Percentiles rank a stretch among this genome's conserved stretches.
phyloP scores from a whole-genome alignment of 2,113 vertebrate genomes.

The Marmota monax region DNA sequence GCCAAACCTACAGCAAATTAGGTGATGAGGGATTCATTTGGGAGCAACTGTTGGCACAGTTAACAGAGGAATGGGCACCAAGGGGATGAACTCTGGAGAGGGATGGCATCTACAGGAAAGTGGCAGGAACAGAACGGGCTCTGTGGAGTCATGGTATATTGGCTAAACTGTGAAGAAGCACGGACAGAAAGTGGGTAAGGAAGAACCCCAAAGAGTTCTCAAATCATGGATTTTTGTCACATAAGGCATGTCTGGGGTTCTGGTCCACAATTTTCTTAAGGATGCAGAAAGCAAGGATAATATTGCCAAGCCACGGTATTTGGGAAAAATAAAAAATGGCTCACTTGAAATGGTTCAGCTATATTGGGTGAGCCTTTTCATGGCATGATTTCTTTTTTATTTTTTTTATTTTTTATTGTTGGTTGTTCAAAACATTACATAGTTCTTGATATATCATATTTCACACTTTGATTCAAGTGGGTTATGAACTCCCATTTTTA shows the following conservation, averaged over 20 bases:
- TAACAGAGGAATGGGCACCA: background rate
- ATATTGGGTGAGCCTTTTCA: background rate
- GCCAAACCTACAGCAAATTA: background rate
- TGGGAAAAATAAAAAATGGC: background rate
- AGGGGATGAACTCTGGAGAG: background rate
- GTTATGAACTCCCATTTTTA: too few relatives aligned
- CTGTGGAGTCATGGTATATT: background rate
- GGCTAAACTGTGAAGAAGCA: background rate
- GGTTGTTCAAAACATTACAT: too few relatives aligned
- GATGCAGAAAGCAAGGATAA: constrained; percentile 27
- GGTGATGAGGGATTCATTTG: background rate
- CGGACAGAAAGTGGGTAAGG: background rate
- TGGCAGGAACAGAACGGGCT: background rate
- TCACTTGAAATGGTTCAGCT: background rate
- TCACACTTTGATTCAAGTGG: too few relatives aligned
- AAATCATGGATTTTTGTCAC: background rate
- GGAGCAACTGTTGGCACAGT: background rate
- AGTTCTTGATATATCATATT: too few relatives aligned
- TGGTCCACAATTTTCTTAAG: constrained; percentile 27
- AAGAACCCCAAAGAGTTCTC: background rate
- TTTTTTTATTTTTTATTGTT: too few relatives aligned
- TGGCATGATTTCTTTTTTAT: background rate
- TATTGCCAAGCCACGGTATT: background rate
- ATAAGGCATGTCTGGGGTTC: background rate
- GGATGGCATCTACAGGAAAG: background rate